Base-by-base conservation (phyloP, 2,113 vertebrate genomes). In the Tylochromis polylepis region DNA sequence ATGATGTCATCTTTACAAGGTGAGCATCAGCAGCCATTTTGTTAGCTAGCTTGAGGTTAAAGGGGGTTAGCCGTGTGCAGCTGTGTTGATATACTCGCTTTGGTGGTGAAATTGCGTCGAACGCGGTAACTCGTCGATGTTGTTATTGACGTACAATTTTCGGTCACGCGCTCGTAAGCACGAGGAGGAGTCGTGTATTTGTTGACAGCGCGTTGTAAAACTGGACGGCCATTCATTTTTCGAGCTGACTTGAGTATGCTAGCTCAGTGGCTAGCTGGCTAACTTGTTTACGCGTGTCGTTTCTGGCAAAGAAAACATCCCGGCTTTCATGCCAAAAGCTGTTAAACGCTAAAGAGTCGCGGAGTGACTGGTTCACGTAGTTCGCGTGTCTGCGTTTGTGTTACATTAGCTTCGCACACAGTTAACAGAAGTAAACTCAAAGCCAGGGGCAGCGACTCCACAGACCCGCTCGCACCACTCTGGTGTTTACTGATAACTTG, bases 21-120 rank as follows among this genome's bases (percentile, higher is more conserved):
- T 58, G 53, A 82, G 94, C 79, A 11, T 59, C 77, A 15, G 87
- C 87, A 77, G 96, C 96, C 96, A 97, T 97, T 96, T 97, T 97
- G 95, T 95, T 96, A 93, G 95, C 94, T 94, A 95, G 92, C 95
- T 90, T 82, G 82, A 92, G 91, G 88, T 91, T 85, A 86, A 34
- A 72, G 60, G 75, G 65, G 92, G 82, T 88, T 94, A 91, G 91
- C 91, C 4, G 80, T 34, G 60, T 83, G 34, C 16, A 16, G 84
- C 85, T 72, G 78, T 53, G 3, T n/a, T 62, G 51, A 79, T 55
- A 72, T 67, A 38, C 38, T 58, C 41, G 81, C 65, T 80, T 91
- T 85, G 6, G n/a, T 41, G 15, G 22, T 70, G 9, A 36, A 46
- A 83, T 62, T 77, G 65, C 2, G 20, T 11, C 22, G 31, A 27